Evolutionary conservation across 1,140 invertebrate species (phyloP).

Genomic region (Potamilus streckersoni): DNA sequence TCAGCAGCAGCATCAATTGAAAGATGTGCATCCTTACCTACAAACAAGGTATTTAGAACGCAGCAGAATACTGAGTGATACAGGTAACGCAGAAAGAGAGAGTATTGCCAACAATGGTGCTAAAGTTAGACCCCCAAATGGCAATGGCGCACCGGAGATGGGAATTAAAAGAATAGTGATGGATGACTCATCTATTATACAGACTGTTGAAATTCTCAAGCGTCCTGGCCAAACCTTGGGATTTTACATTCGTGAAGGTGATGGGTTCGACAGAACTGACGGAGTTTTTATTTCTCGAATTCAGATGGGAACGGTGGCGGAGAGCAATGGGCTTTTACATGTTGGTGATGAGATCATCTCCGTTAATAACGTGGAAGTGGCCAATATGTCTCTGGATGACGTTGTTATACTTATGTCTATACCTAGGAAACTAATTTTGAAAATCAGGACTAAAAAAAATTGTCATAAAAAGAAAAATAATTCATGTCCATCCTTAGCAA

Average conservation of each 20-base stretch:
- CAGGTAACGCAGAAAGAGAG: constrained; percentile 13
- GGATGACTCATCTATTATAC: constrained; percentile 74
- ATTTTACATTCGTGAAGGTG: constrained; percentile 97
- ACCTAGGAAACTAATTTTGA: constrained; percentile 92
- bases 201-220: constrained; percentile 99
- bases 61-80: no score
- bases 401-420: constrained; percentile 99
- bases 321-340: constrained; percentile 94
- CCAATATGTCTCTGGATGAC: constrained; percentile 97
- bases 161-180: constrained; percentile 66
- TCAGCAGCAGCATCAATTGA: no score
- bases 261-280: constrained; percentile 90
- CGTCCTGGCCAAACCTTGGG: constrained; percentile 98
- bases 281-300: constrained; percentile 99
- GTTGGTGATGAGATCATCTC: constrained; percentile 99
- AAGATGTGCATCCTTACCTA: no score
- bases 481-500: constrained; percentile 60
- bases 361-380: constrained; percentile 97
- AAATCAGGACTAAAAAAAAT: constrained; percentile 76
- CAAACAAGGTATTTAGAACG: no score
- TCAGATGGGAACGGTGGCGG: constrained; percentile 79
- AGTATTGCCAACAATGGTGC: constrained; percentile 33
- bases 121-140: constrained; percentile 42
- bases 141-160: constrained; percentile 54
- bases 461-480: constrained; percentile 60